Conservation (phyloP, 1,140 invertebrate genomes). For the Danaus melanippus region DNA sequence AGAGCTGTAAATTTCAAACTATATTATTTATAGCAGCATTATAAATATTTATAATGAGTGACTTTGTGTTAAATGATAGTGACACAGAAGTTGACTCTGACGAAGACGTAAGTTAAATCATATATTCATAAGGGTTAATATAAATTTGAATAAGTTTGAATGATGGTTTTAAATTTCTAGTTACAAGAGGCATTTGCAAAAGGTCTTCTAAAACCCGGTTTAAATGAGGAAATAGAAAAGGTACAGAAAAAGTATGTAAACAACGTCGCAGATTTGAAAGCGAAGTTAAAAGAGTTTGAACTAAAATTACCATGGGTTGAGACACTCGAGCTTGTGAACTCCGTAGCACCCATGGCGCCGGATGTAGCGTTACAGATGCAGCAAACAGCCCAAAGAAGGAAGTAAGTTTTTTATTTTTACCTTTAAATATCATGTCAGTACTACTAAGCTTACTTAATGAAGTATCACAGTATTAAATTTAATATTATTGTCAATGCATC, state of each 20-base stretch:
- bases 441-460: neutral
- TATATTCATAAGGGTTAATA: neutral
- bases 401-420: constrained; percentile 63
- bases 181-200: constrained; percentile 87
- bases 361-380: constrained; percentile 85
- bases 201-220: constrained; percentile 86
- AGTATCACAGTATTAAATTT: neutral
- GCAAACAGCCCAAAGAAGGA: constrained; percentile 79
- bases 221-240: constrained; percentile 79
- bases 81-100: constrained; percentile 63
- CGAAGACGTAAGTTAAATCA: constrained; percentile 46
- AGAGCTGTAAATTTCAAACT: too few relatives aligned
- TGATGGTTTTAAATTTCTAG: constrained; percentile 58
- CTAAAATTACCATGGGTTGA: constrained; percentile 88
- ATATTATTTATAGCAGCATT: too few relatives aligned
- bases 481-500: neutral
- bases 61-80: constrained; percentile 59
- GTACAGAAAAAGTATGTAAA: constrained; percentile 76
- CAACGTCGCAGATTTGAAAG: constrained; percentile 79
- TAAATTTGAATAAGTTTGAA: constrained; percentile 8
- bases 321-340: constrained; percentile 83
- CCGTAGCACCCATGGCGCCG: constrained; percentile 84
- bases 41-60: constrained; percentile 35
- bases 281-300: constrained; percentile 81
- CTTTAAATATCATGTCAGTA: too few relatives aligned